Base-by-base conservation (phyloP, 2,113 vertebrate genomes). In the Leiothrix lutea region DNA sequence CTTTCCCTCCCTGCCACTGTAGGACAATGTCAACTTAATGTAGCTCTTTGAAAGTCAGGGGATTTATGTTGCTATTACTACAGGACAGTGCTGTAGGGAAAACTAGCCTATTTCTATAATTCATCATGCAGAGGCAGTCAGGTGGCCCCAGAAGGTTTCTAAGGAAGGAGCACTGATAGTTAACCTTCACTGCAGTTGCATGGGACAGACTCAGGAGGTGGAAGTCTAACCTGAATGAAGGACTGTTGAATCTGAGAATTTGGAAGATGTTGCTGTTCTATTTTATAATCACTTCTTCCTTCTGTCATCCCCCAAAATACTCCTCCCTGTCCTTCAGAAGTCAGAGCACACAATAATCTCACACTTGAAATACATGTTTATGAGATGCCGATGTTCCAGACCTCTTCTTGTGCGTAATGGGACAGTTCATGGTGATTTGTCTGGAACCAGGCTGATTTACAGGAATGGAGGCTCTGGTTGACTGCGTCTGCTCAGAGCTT, bases 151-250 rank as follows among this genome's bases (percentile, higher is more conserved):
- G 42, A 23, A 74, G 38, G 22, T 69, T 88, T 73, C 58, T 91
- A 58, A 35, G 38, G 70, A 75, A 87, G 54, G 8, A 72, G 21
- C 13, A 38, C 25, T 0, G 0, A 33, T 5, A 28, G 24, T 20
- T 0, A 2, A 3, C 20, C 19, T 81, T 42, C 18, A 11, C 31
- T 90, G 64, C 20, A 22, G 19, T 47, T 60, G 14, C 11, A 2
- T 44, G 17, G 33, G 16, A 33, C 14, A 42, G 31, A 60, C 1
- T 10, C 0, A 12, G 61, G 16, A 70, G 1, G 2, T 50, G 33
- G 23, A 90, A 79, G 53, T 71, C 33, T 26, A 80, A 5, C 7
- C 33, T 36, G 19, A 53, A 74, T 14, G 33, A 75, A 80, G 4
- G 19, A 31, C 19, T 53, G 0, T 60, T 62, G 74, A 73, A 73